These are phyloP conservation scores for Diabrotica virgifera DNA, from an alignment of 1,140 invertebrate genomes.

Conservation along the genomic window DNA sequence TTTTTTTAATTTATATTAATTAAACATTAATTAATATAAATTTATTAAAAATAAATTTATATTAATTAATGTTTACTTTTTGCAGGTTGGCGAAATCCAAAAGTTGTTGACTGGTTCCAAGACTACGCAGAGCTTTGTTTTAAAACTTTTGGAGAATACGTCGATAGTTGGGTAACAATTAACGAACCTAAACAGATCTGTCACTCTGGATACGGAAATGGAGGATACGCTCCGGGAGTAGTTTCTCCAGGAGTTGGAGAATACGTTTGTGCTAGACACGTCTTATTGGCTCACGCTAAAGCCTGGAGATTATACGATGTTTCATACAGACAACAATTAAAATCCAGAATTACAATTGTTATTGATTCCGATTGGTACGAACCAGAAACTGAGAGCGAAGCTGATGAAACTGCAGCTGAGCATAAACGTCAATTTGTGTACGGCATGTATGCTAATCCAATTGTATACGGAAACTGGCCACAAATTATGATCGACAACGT, in stretches of 20 bases:
- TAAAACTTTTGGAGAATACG: slow-evolving; percentile 19
- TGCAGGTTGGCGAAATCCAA: slow-evolving; percentile 39
- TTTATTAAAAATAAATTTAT: too few relatives aligned
- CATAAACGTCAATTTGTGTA: slow-evolving; percentile 39
- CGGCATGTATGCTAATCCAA: slow-evolving; percentile 62
- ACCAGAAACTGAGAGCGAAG: slow-evolving; percentile 34
- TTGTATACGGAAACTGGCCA: slow-evolving; percentile 66
- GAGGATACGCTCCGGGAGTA: slow-evolving; percentile 26
- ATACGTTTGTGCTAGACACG: slow-evolving; percentile 56
- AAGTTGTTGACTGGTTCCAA: slow-evolving; percentile 25
- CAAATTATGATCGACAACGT: slow-evolving; percentile 58
- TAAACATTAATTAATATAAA: too few relatives aligned
- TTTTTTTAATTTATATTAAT: too few relatives aligned
- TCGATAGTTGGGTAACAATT: slow-evolving; percentile 43
- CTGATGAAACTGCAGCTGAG: slow-evolving; percentile 24
- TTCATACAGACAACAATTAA: slow-evolving; percentile 41
- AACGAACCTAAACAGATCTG: slow-evolving; percentile 32
- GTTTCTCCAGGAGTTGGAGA: slow-evolving; percentile 50
- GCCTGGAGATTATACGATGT: slow-evolving; percentile 56
- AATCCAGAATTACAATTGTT: slow-evolving; percentile 38
- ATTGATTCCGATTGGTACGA: slow-evolving; percentile 46
- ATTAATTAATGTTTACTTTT: too few relatives aligned
- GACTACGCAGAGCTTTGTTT: slow-evolving; percentile 45
- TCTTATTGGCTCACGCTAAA: slow-evolving; percentile 57
- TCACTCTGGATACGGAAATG: slow-evolving; percentile 17